These are phyloP conservation scores for Distichodus sexfasciatus DNA, from an alignment of 2,797 vertebrate species.

Conservation along the genomic window DNA sequence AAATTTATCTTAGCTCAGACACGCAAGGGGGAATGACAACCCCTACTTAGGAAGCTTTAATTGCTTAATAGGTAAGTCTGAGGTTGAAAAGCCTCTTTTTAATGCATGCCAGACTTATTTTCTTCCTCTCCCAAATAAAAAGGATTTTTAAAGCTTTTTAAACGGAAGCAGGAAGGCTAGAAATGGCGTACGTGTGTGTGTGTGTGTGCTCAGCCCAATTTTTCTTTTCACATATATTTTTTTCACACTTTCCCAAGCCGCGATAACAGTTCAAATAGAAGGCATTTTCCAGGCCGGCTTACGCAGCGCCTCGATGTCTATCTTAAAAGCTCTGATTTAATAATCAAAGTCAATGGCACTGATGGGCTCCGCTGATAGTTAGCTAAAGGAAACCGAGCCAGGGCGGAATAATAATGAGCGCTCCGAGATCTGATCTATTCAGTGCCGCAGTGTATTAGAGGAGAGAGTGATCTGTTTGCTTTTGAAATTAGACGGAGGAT, in stretches of 20 bases:
- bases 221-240: constrained; percentile 32
- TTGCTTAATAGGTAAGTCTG: constrained; percentile 56
- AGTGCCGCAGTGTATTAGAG: constrained; percentile 2
- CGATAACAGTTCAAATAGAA: constrained; percentile 64
- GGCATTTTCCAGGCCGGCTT: constrained; percentile 47
- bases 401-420: constrained; percentile 33
- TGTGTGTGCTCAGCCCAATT: constrained; percentile 27
- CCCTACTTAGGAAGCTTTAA: constrained; percentile 47
- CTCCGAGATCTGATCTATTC: constrained; percentile 28
- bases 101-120: constrained; percentile 19
- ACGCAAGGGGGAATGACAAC: constrained; percentile 50
- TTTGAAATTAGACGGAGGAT: neutral
- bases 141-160: constrained; percentile 15
- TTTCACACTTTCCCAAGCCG: constrained; percentile 21
- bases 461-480: neutral
- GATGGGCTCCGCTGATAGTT: constrained; percentile 61
- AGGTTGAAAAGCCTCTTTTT: constrained; percentile 47
- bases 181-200: neutral
- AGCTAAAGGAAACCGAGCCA: constrained; percentile 39
- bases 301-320: constrained; percentile 61
- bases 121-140: neutral
- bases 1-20: constrained; percentile 50
- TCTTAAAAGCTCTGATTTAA: constrained; percentile 67
- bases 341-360: constrained; percentile 66
- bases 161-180: constrained; percentile 3